Percentiles rank a stretch among this genome's conserved stretches.
Evolutionary conservation across 92 coral and sea anemone genomes (phyloP).

Genomic region (Meandrina meandrites): DNA sequence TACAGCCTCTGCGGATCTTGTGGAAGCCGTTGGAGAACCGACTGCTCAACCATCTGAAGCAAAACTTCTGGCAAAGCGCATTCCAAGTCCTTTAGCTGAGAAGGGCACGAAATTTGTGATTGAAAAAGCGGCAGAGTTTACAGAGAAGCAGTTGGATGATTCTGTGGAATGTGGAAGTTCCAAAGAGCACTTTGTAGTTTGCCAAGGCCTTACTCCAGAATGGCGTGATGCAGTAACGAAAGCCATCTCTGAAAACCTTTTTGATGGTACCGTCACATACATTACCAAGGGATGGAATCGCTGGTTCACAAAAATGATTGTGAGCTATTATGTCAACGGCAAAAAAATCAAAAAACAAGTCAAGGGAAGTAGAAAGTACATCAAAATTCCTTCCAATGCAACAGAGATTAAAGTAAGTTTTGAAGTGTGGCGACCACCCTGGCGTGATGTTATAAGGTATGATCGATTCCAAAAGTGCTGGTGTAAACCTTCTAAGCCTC

Average conservation of each 20-base stretch:
- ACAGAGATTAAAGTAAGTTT: constrained; percentile 38
- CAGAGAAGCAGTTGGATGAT: constrained; percentile 57
- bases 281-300: constrained; percentile 35
- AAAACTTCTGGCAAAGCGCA: constrained; percentile 21
- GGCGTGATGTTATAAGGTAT: constrained; percentile 66
- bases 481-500: constrained; percentile 45
- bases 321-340: constrained; percentile 10
- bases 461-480: constrained; percentile 49
- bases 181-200: not conserved
- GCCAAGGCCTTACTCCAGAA: not conserved
- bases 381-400: constrained; percentile 52
- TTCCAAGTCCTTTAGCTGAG: constrained; percentile 30
- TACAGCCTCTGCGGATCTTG: constrained; percentile 32
- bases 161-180: constrained; percentile 46
- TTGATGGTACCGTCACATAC: constrained; percentile 31
- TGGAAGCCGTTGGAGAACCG: constrained; percentile 38
- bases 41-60: constrained; percentile 7
- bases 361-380: constrained; percentile 33
- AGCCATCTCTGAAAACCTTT: not conserved
- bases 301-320: constrained; percentile 59
- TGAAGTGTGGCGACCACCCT: constrained; percentile 34
- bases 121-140: constrained; percentile 2
- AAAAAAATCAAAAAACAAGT: constrained; percentile 13
- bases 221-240: not conserved
- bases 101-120: constrained; percentile 18